Base-by-base conservation (phyloP, 2,113 vertebrate genomes). In the Macroglossus sobrinus region DNA sequence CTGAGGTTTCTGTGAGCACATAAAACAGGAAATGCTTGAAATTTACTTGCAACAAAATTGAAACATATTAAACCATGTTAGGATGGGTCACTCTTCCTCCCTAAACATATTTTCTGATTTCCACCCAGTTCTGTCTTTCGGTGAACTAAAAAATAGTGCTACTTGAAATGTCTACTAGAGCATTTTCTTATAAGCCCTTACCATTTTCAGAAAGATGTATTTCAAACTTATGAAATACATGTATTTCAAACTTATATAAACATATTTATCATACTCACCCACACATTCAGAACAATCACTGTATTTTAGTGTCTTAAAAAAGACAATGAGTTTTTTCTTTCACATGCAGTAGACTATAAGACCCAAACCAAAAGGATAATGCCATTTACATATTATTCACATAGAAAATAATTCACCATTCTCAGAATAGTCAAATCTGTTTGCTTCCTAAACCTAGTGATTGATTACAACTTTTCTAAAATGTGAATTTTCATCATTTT, bases 401-500 rank as follows among this genome's bases (percentile, higher is more conserved):
- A 68, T 7, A 89, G 89, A 96, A 94, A 95, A 85, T n/a, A 95
- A 96, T 89, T 66, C 0, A 5, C 2, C 22, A 18, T 71, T 96
- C 15, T 95, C 79, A 63, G 66, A 91, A 53, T 43, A 91, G 33
- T 84, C 91, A 72, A 35, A 91, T 88, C 45, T 91, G 14, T 92
- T 78, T 78, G 55, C 63, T 26, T 57, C 50, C 63, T 45, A 66
- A 97, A 95, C 33, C 9, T 57, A 84, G 40, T 59, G 18, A 74
- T 11, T 84, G 40, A 61, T 15, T 79, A 35, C 6, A 93, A 85
- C 24, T n/a, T 79, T 89, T 75, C 43, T 66, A 43, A n/a, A 93
- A 93, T 64, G 55, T 33, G 76, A 68, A 53, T 47, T 91, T 78
- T 69, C 57, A 55, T 89, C 79, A 95, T 97, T 89, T 94, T 43